These are phyloP conservation scores for Oxycera nigricornis DNA, from an alignment of 2,888 invertebrate genomes.

Conservation along the genomic window DNA sequence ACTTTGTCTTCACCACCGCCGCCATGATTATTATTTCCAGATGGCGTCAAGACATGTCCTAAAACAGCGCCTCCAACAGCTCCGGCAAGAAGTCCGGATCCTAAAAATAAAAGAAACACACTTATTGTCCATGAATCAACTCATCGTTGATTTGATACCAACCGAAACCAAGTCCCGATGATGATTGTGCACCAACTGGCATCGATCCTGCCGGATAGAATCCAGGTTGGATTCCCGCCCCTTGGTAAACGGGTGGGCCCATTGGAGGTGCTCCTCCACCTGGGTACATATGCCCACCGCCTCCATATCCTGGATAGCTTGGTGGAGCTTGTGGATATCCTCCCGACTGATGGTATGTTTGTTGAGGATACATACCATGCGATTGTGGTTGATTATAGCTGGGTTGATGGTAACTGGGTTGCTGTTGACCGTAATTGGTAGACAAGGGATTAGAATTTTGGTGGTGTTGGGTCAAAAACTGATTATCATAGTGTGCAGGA, in stretches of 20 bases:
- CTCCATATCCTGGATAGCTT: conserved; percentile 25
- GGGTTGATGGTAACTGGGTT: conserved; percentile 53
- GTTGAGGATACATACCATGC: conserved; percentile 46
- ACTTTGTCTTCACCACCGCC: conserved; percentile 53
- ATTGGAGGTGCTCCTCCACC: neutral
- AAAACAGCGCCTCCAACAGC: conserved; percentile 59
- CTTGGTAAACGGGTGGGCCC: conserved; percentile 40
- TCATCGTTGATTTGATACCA: conserved; percentile 43
- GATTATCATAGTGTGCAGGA: conserved; percentile 48
- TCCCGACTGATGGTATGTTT: conserved; percentile 37
- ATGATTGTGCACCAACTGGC: conserved; percentile 50
- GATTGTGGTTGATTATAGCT: conserved; percentile 54
- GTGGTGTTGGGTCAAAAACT: conserved; percentile 50
- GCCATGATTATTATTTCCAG: conserved; percentile 44
- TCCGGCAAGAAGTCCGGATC: conserved; percentile 58
- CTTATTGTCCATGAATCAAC: neutral
- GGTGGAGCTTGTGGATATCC: conserved; percentile 17
- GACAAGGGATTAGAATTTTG: conserved; percentile 50
- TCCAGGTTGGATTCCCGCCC: conserved; percentile 40
- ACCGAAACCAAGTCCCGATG: conserved; percentile 60
- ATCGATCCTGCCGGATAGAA: conserved; percentile 44
- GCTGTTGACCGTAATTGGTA: conserved; percentile 48
- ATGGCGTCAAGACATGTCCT: conserved; percentile 58
- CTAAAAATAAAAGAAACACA: conserved; percentile 48
- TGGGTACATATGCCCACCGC: conserved; percentile 20